These are phyloP conservation scores for Nannospalax galili DNA, from an alignment of 2,113 vertebrate genomes.

Conservation along the genomic window DNA sequence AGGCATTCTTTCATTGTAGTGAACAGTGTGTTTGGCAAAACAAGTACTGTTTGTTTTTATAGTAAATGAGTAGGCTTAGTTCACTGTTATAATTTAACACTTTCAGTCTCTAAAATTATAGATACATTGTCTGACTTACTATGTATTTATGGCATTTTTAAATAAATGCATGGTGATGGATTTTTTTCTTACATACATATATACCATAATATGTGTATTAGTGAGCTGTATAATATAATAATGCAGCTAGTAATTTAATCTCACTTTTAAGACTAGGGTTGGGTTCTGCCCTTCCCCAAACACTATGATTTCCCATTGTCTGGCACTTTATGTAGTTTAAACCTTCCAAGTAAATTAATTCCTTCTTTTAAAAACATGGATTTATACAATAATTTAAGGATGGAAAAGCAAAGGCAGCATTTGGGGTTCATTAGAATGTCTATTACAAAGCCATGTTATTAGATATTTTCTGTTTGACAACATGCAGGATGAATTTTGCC, in stretches of 20 bases:
- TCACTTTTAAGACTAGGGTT: not conserved
- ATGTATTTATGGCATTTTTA: not conserved
- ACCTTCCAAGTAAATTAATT: constrained; percentile 60
- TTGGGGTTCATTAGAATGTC: constrained; percentile 63
- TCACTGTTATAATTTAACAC: constrained; percentile 9
- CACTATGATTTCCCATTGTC: constrained; percentile 52
- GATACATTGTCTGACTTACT: not conserved
- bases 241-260: constrained; percentile 20
- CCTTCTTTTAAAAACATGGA: constrained; percentile 44
- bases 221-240: constrained; percentile 40
- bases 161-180: not conserved
- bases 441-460: constrained; percentile 56
- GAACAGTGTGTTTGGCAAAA: not conserved
- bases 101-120: constrained; percentile 6
- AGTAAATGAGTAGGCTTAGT: not conserved
- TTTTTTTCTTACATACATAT: not conserved
- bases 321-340: constrained; percentile 64
- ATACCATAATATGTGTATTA: too few species aligned
- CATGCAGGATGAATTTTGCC: constrained; percentile 64
- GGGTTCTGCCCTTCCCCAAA: not conserved
- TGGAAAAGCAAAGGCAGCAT: constrained; percentile 60
- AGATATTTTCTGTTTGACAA: constrained; percentile 73
- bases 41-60: not conserved
- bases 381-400: constrained; percentile 72
- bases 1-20: not conserved